Evolutionary conservation across 2,888 invertebrate species (phyloP).

Genomic region (Sisyra nigra): DNA sequence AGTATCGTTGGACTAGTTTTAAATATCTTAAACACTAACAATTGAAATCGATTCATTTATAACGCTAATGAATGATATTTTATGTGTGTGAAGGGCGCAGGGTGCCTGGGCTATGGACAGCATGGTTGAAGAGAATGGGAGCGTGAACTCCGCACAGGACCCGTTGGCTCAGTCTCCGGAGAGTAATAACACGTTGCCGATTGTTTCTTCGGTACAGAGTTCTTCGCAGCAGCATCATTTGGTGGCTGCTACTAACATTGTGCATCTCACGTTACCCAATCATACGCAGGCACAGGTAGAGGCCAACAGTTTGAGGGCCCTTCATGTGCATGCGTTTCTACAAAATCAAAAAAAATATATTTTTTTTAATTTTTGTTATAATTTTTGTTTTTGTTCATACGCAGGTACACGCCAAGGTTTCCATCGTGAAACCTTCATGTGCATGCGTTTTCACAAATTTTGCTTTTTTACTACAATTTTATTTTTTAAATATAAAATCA

Average conservation of each 20-base stretch:
- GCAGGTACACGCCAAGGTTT: too few species aligned
- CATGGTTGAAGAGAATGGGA: slow-evolving; percentile 85
- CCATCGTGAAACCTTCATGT: background rate
- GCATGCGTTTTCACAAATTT: background rate
- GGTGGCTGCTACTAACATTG: slow-evolving; percentile 55
- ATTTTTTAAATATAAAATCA: too few species aligned
- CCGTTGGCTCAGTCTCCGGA: slow-evolving; percentile 37
- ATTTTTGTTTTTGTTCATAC: background rate
- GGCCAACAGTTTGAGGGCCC: slow-evolving; percentile 14
- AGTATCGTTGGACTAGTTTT: too few species aligned
- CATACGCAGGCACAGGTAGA: slow-evolving; percentile 48
- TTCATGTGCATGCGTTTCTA: slow-evolving; percentile 16
- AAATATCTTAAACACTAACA: too few species aligned
- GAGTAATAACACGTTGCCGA: slow-evolving; percentile 30
- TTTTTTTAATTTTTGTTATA: too few species aligned
- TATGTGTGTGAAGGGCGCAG: slow-evolving; percentile 44
- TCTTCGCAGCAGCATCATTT: slow-evolving; percentile 35
- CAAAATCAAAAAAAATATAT: slow-evolving; percentile 1
- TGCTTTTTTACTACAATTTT: background rate
- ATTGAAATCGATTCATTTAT: slow-evolving; percentile 3
- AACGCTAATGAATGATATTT: slow-evolving; percentile 2
- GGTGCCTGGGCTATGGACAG: slow-evolving; percentile 60
- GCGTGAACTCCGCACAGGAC: slow-evolving; percentile 29
- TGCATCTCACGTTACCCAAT: slow-evolving; percentile 64
- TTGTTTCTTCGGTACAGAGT: slow-evolving; percentile 38